Percentiles rank a stretch among this genome's conserved stretches.
Evolutionary conservation across 2,113 vertebrate genomes (phyloP).

Genomic region (Eptesicus fuscus): DNA sequence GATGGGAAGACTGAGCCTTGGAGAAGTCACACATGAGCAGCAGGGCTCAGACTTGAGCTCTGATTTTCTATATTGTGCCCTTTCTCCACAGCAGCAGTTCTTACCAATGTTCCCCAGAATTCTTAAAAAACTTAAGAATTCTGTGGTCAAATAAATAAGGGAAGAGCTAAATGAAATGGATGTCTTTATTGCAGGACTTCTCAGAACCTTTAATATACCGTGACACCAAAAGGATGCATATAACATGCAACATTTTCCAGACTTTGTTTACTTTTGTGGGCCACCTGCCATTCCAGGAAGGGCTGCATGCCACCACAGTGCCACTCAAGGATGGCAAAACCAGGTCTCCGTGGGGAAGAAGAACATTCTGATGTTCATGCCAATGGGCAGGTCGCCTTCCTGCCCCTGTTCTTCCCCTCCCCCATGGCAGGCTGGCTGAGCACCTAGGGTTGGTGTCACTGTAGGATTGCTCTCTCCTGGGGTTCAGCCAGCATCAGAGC

Average conservation of each 20-base stretch:
- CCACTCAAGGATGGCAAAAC: not conserved
- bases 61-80: not conserved
- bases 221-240: not conserved
- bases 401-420: not conserved
- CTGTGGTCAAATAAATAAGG: not conserved
- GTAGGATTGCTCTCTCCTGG: not conserved
- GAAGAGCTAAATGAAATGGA: not conserved
- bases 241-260: rapidly evolving
- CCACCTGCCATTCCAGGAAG: not conserved
- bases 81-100: not conserved
- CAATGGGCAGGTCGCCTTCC: no score
- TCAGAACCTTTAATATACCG: not conserved
- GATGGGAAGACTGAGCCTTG: not conserved
- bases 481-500: not conserved
- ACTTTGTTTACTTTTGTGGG: not conserved
- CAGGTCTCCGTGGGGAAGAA: not conserved
- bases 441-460: not conserved
- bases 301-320: not conserved
- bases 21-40: not conserved
- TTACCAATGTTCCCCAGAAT: not conserved
- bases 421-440: not conserved
- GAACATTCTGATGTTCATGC: not conserved
- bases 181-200: not conserved
- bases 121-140: not conserved
- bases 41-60: not conserved